Conservation (phyloP, 1,140 invertebrate species). For the Prorops nasuta region DNA sequence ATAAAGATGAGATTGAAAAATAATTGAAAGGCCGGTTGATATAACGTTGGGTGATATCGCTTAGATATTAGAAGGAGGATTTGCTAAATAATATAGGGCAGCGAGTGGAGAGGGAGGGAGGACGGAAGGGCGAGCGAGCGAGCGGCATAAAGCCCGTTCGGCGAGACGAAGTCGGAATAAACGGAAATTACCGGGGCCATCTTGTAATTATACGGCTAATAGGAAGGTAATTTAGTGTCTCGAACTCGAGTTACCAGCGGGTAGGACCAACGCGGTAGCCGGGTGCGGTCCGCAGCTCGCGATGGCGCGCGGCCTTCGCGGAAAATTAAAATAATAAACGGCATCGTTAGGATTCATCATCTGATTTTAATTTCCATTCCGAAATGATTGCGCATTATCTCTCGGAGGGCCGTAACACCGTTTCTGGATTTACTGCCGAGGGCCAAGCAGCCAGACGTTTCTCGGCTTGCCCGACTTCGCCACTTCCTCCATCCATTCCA, state of each 20-base stretch:
- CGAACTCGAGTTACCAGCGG: slow-evolving; percentile 52
- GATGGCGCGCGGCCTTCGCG: slow-evolving; percentile 40
- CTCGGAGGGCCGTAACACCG: slow-evolving; percentile 40
- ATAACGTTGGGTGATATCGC: too few relatives aligned
- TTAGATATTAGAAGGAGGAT: too few relatives aligned
- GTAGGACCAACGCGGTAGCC: slow-evolving; percentile 35
- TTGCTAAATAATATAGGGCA: not conserved
- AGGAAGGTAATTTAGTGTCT: slow-evolving; percentile 59
- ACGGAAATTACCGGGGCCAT: slow-evolving; percentile 58
- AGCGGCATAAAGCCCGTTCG: slow-evolving; percentile 15
- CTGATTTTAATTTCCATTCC: slow-evolving; percentile 60
- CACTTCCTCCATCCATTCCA: too few relatives aligned
- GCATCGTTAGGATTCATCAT: slow-evolving; percentile 60
- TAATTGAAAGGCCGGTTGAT: too few relatives aligned
- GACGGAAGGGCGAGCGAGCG: not conserved
- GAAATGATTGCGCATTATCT: slow-evolving; percentile 59
- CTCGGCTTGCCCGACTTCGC: slow-evolving; percentile 26
- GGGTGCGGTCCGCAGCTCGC: slow-evolving; percentile 18
- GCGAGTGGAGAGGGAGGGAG: not conserved
- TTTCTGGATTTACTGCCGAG: slow-evolving; percentile 50
- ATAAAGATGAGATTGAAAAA: too few relatives aligned
- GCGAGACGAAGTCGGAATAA: slow-evolving; percentile 52
- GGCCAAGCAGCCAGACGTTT: slow-evolving; percentile 34
- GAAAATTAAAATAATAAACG: slow-evolving; percentile 60
- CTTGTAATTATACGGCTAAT: slow-evolving; percentile 60